Conservation (phyloP, 2,888 invertebrate genomes). For the Zaprionus obscuricornis region DNA sequence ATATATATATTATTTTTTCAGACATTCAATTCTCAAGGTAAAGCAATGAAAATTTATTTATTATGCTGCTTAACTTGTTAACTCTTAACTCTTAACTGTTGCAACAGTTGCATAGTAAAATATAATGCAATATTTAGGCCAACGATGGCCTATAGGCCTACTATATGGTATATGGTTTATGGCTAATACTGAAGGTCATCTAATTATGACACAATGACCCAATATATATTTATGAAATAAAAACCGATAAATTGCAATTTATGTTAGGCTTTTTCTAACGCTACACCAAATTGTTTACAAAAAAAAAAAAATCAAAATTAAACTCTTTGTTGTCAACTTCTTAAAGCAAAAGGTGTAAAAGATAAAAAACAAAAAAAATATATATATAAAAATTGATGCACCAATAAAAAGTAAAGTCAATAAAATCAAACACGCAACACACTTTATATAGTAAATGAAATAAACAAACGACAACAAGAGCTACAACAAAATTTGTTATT, state of each 20-base stretch:
- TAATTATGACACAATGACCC: constrained; percentile 27
- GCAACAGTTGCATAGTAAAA: constrained; percentile 10
- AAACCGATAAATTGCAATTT: constrained; percentile 46
- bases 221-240: constrained; percentile 26
- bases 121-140: constrained; percentile 46
- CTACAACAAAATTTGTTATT: constrained; percentile 53
- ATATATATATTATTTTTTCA: too few relatives aligned
- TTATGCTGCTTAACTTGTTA: constrained; percentile 3
- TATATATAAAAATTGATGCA: constrained; percentile 43
- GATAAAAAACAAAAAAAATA: too few relatives aligned
- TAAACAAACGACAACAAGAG: constrained; percentile 10
- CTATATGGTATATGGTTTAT: constrained; percentile 21
- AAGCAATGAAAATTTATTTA: neutral
- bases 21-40: too few relatives aligned
- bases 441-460: too few relatives aligned
- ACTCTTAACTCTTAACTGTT: too few relatives aligned
- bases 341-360: constrained; percentile 33
- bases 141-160: constrained; percentile 5
- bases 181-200: constrained; percentile 20
- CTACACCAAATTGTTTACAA: too few relatives aligned
- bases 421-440: constrained; percentile 40
- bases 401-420: constrained; percentile 55
- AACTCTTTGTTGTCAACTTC: constrained; percentile 37
- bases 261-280: constrained; percentile 39
- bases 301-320: too few relatives aligned